These are phyloP conservation scores for Scophthalmus maximus DNA, from an alignment of 2,113 vertebrate species.

Conservation along the genomic window DNA sequence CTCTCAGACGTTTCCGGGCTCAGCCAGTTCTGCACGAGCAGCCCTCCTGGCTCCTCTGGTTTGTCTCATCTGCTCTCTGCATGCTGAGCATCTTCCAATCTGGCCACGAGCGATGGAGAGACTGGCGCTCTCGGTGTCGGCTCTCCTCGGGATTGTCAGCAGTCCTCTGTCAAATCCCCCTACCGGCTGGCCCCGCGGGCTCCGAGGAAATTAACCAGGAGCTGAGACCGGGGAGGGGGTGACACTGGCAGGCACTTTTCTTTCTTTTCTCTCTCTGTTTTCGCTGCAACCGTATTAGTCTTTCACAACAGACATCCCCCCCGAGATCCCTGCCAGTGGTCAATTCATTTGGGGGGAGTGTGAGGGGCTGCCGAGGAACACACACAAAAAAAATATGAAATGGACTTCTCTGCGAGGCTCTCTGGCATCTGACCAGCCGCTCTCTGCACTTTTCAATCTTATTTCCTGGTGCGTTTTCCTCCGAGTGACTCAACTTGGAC, in stretches of 20 bases:
- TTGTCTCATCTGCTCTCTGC: conserved; percentile 71
- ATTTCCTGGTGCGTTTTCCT: conserved; percentile 27
- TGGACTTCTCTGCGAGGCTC: conserved; percentile 12
- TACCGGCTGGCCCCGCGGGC: conserved; percentile 67
- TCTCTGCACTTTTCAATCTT: conserved; percentile 13
- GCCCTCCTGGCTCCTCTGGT: conserved; percentile 61
- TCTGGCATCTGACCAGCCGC: conserved; percentile 24
- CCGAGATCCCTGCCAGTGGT: conserved; percentile 54
- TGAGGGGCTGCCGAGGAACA: conserved; percentile 17
- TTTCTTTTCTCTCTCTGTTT: conserved; percentile 23
- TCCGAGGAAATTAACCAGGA: conserved; percentile 72
- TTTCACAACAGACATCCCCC: conserved; percentile 43
- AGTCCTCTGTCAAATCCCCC: conserved; percentile 75
- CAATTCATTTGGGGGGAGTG: conserved; percentile 48
- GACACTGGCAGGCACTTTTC: conserved; percentile 27
- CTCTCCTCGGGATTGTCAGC: conserved; percentile 77
- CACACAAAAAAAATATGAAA: conserved; percentile 31
- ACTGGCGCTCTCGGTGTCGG: conserved; percentile 62
- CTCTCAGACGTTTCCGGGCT: conserved; percentile 26
- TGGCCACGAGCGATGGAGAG: conserved; percentile 70
- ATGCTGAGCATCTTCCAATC: conserved; percentile 72
- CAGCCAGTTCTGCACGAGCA: conserved; percentile 48
- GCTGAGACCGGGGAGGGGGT: conserved; percentile 36
- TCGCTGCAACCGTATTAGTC: conserved; percentile 48
- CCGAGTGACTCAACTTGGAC: conserved; percentile 10